Percentiles rank a stretch among this genome's conserved stretches.
These are phyloP conservation scores for Spodoptera frugiperda DNA, from an alignment of 1,140 invertebrate genomes.

Conservation along the genomic window DNA sequence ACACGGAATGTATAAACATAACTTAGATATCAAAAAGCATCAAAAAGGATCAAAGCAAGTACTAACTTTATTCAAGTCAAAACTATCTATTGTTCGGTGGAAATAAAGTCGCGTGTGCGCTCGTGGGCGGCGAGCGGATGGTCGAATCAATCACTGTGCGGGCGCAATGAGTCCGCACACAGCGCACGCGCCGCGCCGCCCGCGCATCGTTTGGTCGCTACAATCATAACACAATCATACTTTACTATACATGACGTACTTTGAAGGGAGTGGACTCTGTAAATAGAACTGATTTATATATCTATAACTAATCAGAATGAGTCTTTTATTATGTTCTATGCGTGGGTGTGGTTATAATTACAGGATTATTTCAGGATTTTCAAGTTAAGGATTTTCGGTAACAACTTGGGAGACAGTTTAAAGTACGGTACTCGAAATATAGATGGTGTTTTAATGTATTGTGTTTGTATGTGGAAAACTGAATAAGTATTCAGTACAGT, in stretches of 20 bases:
- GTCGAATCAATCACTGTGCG: slow-evolving; percentile 54
- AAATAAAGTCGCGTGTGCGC: slow-evolving; percentile 21
- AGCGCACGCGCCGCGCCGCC: slow-evolving; percentile 33
- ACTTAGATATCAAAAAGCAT: background rate
- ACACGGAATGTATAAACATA: too few relatives aligned
- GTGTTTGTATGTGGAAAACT: too few relatives aligned
- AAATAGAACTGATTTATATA: slow-evolving; percentile 18
- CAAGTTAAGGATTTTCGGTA: too few relatives aligned
- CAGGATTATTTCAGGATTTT: too few relatives aligned
- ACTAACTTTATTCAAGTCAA: background rate
- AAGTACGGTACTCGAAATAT: too few relatives aligned
- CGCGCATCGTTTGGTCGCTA: slow-evolving; percentile 29
- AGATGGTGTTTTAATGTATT: too few relatives aligned
- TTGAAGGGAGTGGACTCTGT: background rate
- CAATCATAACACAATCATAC: slow-evolving; percentile 42
- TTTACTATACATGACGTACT: background rate
- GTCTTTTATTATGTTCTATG: background rate
- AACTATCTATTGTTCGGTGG: background rate
- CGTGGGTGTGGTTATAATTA: background rate
- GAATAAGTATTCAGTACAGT: too few relatives aligned
- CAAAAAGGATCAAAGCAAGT: background rate
- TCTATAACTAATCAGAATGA: background rate
- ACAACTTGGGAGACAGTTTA: too few relatives aligned
- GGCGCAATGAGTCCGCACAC: slow-evolving; percentile 33
- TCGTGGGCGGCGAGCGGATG: slow-evolving; percentile 49